These are phyloP conservation scores for Maniola hyperantus DNA, from an alignment of 2,888 invertebrate genomes.

Conservation along the genomic window DNA sequence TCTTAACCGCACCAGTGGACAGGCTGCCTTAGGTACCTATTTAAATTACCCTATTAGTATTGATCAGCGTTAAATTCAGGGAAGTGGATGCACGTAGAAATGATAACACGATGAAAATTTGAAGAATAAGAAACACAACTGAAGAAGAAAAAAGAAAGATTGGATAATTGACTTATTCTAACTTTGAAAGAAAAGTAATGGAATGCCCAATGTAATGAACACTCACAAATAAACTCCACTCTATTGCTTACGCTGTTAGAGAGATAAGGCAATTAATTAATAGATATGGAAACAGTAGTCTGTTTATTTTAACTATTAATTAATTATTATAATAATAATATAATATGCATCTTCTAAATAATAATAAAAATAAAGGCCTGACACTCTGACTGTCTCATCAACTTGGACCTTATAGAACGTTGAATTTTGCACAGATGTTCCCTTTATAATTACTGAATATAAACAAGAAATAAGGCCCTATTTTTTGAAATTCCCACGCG, in stretches of 20 bases:
- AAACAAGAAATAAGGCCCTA: too few species aligned
- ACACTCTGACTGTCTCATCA: too few species aligned
- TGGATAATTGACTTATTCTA: neutral
- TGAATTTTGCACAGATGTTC: too few species aligned
- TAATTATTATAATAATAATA: neutral
- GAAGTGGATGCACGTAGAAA: neutral
- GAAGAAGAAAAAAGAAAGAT: neutral
- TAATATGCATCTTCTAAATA: too few species aligned
- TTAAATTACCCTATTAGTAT: neutral
- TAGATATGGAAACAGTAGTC: neutral
- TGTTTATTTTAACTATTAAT: neutral
- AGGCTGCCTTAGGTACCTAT: too few species aligned
- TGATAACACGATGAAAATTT: neutral
- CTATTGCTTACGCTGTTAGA: conserved; percentile 39
- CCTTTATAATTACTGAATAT: too few species aligned
- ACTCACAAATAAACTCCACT: conserved; percentile 2
- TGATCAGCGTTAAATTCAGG: neutral
- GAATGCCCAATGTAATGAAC: conserved; percentile 2
- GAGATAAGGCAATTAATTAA: neutral
- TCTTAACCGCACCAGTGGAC: too few species aligned
- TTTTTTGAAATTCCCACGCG: too few species aligned
- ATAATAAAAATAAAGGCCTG: too few species aligned
- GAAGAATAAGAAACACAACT: neutral
- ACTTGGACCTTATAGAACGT: too few species aligned
- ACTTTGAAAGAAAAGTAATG: conserved; percentile 3